Evolutionary conservation across 1,140 invertebrate genomes (phyloP).

Genomic region (Mercenaria mercenaria): DNA sequence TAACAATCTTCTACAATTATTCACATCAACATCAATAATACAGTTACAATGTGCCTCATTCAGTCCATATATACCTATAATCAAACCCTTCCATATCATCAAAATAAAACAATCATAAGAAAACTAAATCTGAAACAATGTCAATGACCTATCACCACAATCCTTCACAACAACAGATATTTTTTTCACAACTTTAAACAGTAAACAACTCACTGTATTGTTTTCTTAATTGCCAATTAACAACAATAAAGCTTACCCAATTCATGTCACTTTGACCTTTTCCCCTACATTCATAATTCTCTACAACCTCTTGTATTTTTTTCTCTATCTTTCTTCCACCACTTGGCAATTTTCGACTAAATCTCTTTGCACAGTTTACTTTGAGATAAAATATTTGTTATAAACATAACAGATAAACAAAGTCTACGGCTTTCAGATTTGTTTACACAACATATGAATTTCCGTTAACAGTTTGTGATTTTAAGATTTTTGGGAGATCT

Average conservation of each 20-base stretch:
- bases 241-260: not conserved
- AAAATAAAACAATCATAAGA: too few relatives aligned
- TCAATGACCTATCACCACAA: too few relatives aligned
- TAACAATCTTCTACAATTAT: too few relatives aligned
- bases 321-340: constrained; percentile 11
- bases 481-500: constrained; percentile 20
- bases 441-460: constrained; percentile 67
- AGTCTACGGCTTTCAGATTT: constrained; percentile 40
- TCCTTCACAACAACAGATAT: too few relatives aligned
- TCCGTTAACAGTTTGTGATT: constrained; percentile 52
- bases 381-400: constrained; percentile 67
- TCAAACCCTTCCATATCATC: too few relatives aligned
- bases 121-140: too few relatives aligned
- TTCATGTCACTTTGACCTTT: not conserved
- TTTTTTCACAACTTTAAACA: too few relatives aligned
- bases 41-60: too few relatives aligned
- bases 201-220: too few relatives aligned
- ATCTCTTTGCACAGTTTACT: constrained; percentile 60
- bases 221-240: not conserved
- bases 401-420: constrained; percentile 69
- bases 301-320: constrained; percentile 24
- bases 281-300: too few relatives aligned
- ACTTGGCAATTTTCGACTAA: constrained; percentile 47
- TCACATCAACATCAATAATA: too few relatives aligned
- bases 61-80: too few relatives aligned